These are phyloP conservation scores for Drosophila seguyi DNA, from an alignment of 1,140 invertebrate species.

Conservation along the genomic window DNA sequence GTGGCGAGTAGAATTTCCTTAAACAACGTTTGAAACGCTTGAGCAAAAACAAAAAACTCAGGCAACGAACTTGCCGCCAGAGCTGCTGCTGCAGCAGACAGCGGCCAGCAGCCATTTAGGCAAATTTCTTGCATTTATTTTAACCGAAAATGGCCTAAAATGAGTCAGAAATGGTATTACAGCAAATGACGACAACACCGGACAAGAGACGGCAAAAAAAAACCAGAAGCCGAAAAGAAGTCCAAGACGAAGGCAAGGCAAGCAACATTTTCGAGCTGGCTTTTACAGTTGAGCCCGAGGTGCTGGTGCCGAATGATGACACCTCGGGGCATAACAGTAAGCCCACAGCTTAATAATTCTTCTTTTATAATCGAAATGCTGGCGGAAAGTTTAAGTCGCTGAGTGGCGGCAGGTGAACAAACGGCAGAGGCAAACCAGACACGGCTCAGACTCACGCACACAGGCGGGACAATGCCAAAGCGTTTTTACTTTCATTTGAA, in stretches of 20 bases:
- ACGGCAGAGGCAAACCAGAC: slow-evolving; percentile 51
- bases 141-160: slow-evolving; percentile 64
- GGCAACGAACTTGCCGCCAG: slow-evolving; percentile 69
- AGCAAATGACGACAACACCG: slow-evolving; percentile 61
- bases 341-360: slow-evolving; percentile 64
- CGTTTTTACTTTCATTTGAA: slow-evolving; percentile 83
- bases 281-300: slow-evolving; percentile 26
- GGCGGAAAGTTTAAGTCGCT: slow-evolving; percentile 6
- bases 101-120: slow-evolving; percentile 57
- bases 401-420: slow-evolving; percentile 68
- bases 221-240: slow-evolving; percentile 33
- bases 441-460: slow-evolving; percentile 17
- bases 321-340: slow-evolving; percentile 65
- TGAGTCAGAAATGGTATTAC: slow-evolving; percentile 56
- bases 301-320: slow-evolving; percentile 20
- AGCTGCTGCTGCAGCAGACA: not conserved
- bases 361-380: slow-evolving; percentile 73
- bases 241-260: slow-evolving; percentile 62
- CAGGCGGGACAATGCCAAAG: slow-evolving; percentile 69
- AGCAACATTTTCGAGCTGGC: slow-evolving; percentile 50
- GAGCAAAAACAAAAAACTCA: slow-evolving; percentile 76
- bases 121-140: slow-evolving; percentile 76
- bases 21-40: slow-evolving; percentile 35
- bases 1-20: slow-evolving; percentile 71
- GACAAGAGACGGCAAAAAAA: slow-evolving; percentile 3